Evolutionary conservation across 2,113 vertebrate genomes (phyloP).

Genomic region (Amia ocellicauda): DNA sequence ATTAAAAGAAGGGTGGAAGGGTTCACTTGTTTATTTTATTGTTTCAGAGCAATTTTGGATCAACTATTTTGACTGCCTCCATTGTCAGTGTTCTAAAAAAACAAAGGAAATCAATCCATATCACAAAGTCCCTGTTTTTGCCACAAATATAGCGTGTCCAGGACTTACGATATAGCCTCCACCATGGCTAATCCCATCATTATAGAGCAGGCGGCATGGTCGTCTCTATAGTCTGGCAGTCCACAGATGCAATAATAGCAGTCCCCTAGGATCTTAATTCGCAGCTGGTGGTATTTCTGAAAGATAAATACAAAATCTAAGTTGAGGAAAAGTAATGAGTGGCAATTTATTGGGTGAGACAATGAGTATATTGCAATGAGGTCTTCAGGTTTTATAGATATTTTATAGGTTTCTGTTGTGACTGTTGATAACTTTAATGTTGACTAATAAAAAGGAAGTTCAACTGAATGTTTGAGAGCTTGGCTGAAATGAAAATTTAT

Average conservation of each 20-base stretch:
- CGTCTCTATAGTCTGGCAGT: constrained; percentile 86
- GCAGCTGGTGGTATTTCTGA: constrained; percentile 84
- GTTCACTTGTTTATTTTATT: too few species aligned
- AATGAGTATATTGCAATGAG: neutral
- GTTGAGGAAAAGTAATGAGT: neutral
- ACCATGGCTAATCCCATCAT: constrained; percentile 94
- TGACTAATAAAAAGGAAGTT: neutral
- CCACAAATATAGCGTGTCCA: too few species aligned
- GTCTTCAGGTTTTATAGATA: neutral
- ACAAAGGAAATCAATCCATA: too few species aligned
- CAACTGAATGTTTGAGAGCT: too few species aligned
- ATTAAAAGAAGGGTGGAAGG: too few species aligned
- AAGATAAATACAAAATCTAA: neutral
- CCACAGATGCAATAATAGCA: constrained; percentile 97
- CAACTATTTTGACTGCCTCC: too few species aligned
- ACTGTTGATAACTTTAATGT: neutral
- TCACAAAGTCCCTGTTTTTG: too few species aligned
- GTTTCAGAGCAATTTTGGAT: too few species aligned
- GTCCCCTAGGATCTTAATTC: constrained; percentile 94
- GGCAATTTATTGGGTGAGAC: neutral
- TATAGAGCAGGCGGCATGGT: constrained; percentile 89
- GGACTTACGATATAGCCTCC: constrained; percentile 87
- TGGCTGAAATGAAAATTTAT: too few species aligned
- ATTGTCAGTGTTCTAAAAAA: too few species aligned
- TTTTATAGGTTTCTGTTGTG: neutral